Evolutionary conservation across 2,113 vertebrate species (phyloP).

Genomic region (Malurus alboscapulatus): DNA sequence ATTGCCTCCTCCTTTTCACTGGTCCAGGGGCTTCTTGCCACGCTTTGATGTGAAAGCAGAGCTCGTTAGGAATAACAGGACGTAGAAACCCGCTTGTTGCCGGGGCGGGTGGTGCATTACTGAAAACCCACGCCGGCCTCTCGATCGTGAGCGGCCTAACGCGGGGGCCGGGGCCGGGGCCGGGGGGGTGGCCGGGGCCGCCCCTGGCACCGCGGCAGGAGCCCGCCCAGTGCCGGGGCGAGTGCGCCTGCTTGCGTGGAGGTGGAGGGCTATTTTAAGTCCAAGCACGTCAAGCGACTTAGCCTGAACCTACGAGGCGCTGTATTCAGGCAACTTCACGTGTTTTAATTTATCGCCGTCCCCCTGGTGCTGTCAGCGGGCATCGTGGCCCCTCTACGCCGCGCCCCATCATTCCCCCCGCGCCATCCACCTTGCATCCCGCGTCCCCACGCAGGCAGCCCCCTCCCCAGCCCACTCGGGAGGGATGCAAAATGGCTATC

Average conservation of each 20-base stretch:
- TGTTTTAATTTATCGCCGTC: neutral
- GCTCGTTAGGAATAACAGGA: neutral
- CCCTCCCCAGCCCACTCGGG: conserved; percentile 62
- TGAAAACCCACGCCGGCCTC: conserved; percentile 14
- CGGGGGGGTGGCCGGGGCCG: neutral
- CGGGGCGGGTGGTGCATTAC: conserved; percentile 35
- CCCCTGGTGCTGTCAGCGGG: neutral
- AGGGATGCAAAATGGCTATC: conserved; percentile 76
- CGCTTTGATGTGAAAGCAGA: conserved; percentile 15
- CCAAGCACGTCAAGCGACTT: conserved; percentile 53
- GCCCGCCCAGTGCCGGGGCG: neutral
- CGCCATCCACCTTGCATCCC: neutral
- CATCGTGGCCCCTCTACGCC: neutral
- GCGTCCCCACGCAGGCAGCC: neutral
- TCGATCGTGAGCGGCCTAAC: conserved; percentile 59
- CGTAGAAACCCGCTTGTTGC: conserved; percentile 46
- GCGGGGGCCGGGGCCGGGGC: conserved; percentile 37
- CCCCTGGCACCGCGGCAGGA: conserved; percentile 32
- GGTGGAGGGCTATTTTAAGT: conserved; percentile 60
- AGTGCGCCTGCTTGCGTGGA: conserved; percentile 48
- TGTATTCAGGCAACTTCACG: conserved; percentile 8
- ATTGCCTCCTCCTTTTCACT: neutral
- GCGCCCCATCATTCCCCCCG: neutral
- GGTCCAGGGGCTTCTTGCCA: conserved; percentile 15
- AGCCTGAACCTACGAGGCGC: conserved; percentile 8